Evolutionary conservation across 2,113 vertebrate species (phyloP), one percentile per base, ranked within the genome.

Genomic region (Tetrao urogallus): DNA sequence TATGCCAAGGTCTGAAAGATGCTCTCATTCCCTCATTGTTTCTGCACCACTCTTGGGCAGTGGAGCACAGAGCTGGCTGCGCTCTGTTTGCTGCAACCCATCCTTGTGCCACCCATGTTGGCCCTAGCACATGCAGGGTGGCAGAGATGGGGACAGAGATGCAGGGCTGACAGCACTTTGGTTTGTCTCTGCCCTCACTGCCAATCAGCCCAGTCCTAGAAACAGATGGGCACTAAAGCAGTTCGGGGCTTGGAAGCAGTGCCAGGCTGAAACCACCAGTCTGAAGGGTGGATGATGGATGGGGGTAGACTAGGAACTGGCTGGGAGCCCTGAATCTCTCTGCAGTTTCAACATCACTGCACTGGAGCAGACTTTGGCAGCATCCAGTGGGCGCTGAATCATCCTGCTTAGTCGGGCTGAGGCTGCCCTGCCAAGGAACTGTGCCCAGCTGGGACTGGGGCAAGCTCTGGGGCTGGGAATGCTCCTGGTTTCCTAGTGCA

Each of bases 71-170:
- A 82, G 58, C 38, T 0, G 0, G n/a, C 11, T 40, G 42, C 5
- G 8, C 25, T 34, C 9, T 52, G 32, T n/a, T 65, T 74, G 78
- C 74, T 2, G 18, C 34, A 42, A 77, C 27, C 28, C 72, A n/a
- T 30, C 40, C 8, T 30, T 42, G 36, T 81, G 69, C 24, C 72
- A 48, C 47, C 21, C 2, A 0, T 1, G 8, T 74, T 58, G 69
- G 17, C n/a, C 40, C n/a, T 72, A 74, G 43, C 0, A 0, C 7
- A 4, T 30, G 25, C 4, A 2, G 58, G n/a, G 11, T 30, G 40
- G 8, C 45, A 45, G 87, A 20, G 40, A 25, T 43, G 3, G 36
- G 20, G 10, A 22, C 27, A 36, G 73, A 60, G 50, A 19, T 27
- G 22, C 50, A 86, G 45, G 40, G 47, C 71, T 57, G 16, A 27